phyloP scores from a whole-genome alignment of 2,797 vertebrate genomes.

The Sarcophilus harrisii region DNA sequence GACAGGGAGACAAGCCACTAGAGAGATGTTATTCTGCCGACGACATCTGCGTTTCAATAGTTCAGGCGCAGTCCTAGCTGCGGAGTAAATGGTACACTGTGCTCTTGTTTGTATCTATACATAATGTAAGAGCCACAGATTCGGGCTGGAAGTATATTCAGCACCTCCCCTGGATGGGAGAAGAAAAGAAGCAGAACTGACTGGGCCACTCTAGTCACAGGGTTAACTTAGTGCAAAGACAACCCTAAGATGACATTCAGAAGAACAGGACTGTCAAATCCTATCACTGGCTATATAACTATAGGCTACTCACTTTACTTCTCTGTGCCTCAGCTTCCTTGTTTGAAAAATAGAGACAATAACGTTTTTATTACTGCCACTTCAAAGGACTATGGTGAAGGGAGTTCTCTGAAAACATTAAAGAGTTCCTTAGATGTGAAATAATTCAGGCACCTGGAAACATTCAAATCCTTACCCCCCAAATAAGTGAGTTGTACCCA shows the following conservation, averaged over 20 bases:
- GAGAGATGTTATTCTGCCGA: constrained; percentile 50
- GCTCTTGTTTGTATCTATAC: constrained; percentile 73
- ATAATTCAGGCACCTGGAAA: background rate
- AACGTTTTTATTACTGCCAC: background rate
- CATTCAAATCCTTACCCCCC: background rate
- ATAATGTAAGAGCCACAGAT: constrained; percentile 49
- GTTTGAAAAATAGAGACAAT: background rate
- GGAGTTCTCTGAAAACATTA: background rate
- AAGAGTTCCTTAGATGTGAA: background rate
- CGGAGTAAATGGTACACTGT: constrained; percentile 59
- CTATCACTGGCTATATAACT: background rate
- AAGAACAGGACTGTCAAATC: background rate
- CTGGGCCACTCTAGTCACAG: background rate
- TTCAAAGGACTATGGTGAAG: background rate
- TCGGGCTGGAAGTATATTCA: constrained; percentile 66
- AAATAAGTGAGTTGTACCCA: background rate
- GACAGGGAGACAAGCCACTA: constrained; percentile 65
- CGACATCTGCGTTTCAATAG: constrained; percentile 33
- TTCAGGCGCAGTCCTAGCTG: background rate
- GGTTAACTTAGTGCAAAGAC: background rate
- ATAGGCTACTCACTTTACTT: background rate
- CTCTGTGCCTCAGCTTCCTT: background rate
- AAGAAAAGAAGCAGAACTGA: background rate
- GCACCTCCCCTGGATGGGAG: constrained; percentile 25
- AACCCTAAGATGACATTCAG: background rate